Evolutionary conservation across 2,888 invertebrate species (phyloP), one percentile per base, ranked within the genome.

Genomic region (Drosophila kambysellisi): DNA sequence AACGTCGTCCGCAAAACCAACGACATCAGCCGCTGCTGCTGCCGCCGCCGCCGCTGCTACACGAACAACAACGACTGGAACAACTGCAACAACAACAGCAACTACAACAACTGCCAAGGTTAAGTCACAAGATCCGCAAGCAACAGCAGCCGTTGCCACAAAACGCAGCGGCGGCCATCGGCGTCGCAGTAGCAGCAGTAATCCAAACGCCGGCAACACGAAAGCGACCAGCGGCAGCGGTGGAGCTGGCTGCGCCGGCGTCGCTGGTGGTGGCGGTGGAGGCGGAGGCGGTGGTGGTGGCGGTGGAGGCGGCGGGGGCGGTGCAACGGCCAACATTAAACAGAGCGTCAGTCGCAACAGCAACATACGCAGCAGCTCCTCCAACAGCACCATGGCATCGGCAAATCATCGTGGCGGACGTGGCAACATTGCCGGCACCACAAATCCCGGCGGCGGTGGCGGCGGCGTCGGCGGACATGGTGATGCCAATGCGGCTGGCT

Each of bases 401-500:
- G 92, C 93, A 70, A 93, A 93, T 94, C 92, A 92, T 87, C 90
- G 92, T 46, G 92, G 91, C 76, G 92, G 91, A 70, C 91, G 92
- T 57, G 91, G 89, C 54, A 88, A 84, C 57, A 83, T 85, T 46
- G 82, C 86, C 39, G 91, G 81, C 59, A 56, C 39, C 56, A 56
- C 46, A 46, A 46, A 56, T 30, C 79, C 84, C 54, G 91, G 82
- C 54, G 83, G 46, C 46, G 46, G 46, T 54, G 91, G 82, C 54
- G 83, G 46, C 25, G 46, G 46, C 25, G 15, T 46, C 56, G 91
- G 82, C 54, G 83, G 37, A 9, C 17, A 82, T 29, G 91, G 84
- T 51, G 91, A 88, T 73, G 84, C 79, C 65, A 88, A 82, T 52
- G 79, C 82, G 74, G 95, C 96, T 95, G 97, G 97, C 94, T 96